Percentiles rank a stretch among this genome's conserved stretches.
These are phyloP conservation scores for Thalpophila matura DNA, from an alignment of 2,888 invertebrate species.

Conservation along the genomic window DNA sequence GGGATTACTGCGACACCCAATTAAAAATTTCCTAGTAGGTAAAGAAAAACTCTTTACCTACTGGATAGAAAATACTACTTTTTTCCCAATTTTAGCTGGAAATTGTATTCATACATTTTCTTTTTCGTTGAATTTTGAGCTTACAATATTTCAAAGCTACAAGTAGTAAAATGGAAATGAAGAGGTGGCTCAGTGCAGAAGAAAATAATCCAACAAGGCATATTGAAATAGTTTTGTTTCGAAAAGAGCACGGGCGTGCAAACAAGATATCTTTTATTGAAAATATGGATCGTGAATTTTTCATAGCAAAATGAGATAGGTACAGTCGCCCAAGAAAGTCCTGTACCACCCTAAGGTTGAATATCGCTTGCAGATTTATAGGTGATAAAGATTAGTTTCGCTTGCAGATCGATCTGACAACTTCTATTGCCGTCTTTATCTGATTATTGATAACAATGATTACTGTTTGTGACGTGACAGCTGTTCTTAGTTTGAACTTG, in stretches of 20 bases:
- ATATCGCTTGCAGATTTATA: too few species aligned
- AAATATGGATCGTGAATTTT: conserved; percentile 7
- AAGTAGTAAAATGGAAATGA: conserved; percentile 25
- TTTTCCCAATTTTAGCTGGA: neutral
- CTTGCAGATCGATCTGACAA: too few species aligned
- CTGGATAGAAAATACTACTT: neutral
- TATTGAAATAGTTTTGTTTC: conserved; percentile 37
- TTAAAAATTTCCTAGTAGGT: neutral
- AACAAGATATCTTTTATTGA: conserved; percentile 10
- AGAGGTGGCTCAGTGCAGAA: conserved; percentile 10
- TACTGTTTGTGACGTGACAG: too few species aligned
- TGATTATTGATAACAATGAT: too few species aligned
- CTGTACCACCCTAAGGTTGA: too few species aligned
- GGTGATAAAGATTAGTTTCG: too few species aligned
- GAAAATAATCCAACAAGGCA: conserved; percentile 22
- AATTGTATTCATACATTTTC: conserved; percentile 9
- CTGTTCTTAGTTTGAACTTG: too few species aligned
- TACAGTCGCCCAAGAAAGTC: too few species aligned
- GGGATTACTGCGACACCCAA: neutral
- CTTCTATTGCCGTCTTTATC: too few species aligned
- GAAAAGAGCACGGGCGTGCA: neutral
- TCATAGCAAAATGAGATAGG: neutral
- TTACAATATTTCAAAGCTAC: conserved; percentile 17
- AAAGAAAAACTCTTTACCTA: neutral
- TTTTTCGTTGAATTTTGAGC: conserved; percentile 11